phyloP scores from a whole-genome alignment of 2,113 vertebrate genomes.

The Pseudolaguvia tuberculata region DNA sequence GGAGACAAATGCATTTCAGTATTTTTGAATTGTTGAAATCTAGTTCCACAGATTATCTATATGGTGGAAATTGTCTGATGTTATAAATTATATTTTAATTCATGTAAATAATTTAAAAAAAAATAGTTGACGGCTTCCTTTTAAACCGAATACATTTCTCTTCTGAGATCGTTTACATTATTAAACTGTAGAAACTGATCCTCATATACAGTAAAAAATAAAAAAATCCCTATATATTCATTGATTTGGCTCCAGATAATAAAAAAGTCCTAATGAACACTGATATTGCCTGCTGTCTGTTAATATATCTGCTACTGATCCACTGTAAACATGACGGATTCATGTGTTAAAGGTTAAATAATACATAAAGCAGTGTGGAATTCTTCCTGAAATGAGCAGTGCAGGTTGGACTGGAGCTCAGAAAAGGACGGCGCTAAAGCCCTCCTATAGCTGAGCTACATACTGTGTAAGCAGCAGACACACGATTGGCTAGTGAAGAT shows the following conservation, averaged over 20 bases:
- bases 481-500: slow-evolving; percentile 26
- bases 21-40: slow-evolving; percentile 99
- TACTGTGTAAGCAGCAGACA: background rate
- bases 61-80: slow-evolving; percentile 94
- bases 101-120: slow-evolving; percentile 92
- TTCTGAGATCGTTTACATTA: slow-evolving; percentile 99
- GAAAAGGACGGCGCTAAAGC: background rate
- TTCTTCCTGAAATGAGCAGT: slow-evolving; percentile 9
- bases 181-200: slow-evolving; percentile 98
- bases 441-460: background rate
- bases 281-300: slow-evolving; percentile 7
- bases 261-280: slow-evolving; percentile 74
- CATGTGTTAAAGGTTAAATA: background rate
- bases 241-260: slow-evolving; percentile 97
- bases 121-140: slow-evolving; percentile 87
- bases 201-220: slow-evolving; percentile 96
- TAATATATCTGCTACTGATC: background rate
- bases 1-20: slow-evolving; percentile 95
- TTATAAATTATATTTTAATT: slow-evolving; percentile 99
- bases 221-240: slow-evolving; percentile 66
- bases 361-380: background rate
- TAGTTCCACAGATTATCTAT: slow-evolving; percentile 99
- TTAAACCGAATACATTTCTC: slow-evolving; percentile 84
- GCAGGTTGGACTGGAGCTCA: background rate
- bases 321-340: background rate